phyloP scores from a whole-genome alignment of 2,888 invertebrate genomes.

The Drosophila longiperda region DNA sequence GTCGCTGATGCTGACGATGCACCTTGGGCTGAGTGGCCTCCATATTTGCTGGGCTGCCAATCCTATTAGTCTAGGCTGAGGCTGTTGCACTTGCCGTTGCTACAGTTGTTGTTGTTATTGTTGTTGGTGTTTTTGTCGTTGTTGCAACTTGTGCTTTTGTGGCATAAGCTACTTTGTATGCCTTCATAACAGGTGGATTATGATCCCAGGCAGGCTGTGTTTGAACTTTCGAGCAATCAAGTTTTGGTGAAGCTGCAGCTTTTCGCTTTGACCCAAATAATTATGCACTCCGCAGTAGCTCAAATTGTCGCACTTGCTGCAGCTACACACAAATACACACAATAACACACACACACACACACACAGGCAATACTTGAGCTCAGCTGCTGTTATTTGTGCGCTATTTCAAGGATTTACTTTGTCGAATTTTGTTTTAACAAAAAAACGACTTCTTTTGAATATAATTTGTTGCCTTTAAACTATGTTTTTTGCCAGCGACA shows the following conservation, averaged over 20 bases:
- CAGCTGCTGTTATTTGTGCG: conserved; percentile 45
- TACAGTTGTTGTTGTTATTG: conserved; percentile 1
- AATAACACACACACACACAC: conserved; percentile 20
- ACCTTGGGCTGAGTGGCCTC: conserved; percentile 84
- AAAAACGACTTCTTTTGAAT: not conserved
- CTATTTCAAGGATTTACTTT: conserved; percentile 18
- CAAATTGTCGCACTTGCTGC: conserved; percentile 38
- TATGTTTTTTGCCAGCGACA: not conserved
- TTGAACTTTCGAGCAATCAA: conserved; percentile 50
- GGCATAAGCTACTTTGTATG: conserved; percentile 37
- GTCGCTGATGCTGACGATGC: conserved; percentile 84
- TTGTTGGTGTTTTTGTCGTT: conserved; percentile 12
- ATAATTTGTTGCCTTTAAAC: not conserved
- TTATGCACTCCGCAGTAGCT: conserved; percentile 49
- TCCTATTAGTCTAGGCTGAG: conserved; percentile 24
- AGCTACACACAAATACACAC: conserved; percentile 32
- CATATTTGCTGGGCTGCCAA: conserved; percentile 62
- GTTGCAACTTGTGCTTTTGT: conserved; percentile 14
- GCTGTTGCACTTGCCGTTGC: conserved; percentile 9
- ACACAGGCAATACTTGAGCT: conserved; percentile 28
- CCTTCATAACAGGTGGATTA: conserved; percentile 78
- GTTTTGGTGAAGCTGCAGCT: conserved; percentile 60
- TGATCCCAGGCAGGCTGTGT: conserved; percentile 31
- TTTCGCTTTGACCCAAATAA: conserved; percentile 74
- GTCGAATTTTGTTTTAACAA: not conserved